A percentile compares a stretch with the other conserved stretches of the same genome.
Conservation (phyloP, 2,797 vertebrate genomes). For the Chrosomus eos region DNA sequence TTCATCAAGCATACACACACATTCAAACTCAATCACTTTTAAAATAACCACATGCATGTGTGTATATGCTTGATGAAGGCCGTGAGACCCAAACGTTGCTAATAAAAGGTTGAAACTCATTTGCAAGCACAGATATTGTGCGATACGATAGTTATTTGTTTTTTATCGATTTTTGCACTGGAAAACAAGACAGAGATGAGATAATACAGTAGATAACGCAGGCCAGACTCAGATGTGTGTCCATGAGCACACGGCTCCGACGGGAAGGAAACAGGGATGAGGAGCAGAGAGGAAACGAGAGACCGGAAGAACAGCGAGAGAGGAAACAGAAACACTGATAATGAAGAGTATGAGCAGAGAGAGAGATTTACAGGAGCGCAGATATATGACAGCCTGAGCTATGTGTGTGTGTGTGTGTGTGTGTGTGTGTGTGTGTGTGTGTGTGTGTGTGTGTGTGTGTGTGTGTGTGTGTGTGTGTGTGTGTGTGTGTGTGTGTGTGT, state of each 20-base stretch:
- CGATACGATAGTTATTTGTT: no score
- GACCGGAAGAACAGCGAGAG: neutral
- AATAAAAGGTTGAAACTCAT: no score
- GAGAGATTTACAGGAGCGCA: neutral
- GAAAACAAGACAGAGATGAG: neutral
- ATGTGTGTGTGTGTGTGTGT: constrained; percentile 24
- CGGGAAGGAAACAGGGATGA: constrained; percentile 33
- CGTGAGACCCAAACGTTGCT: no score
- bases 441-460: constrained; percentile 24
- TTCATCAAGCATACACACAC: no score
- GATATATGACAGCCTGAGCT: neutral
- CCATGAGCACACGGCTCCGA: constrained; percentile 21
- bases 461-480: constrained; percentile 21
- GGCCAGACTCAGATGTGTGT: neutral
- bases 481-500: constrained; percentile 18
- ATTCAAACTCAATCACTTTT: no score
- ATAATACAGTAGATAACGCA: neutral
- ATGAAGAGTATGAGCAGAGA: neutral
- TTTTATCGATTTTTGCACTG: neutral
- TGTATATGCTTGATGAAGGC: no score
- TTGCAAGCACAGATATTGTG: no score
- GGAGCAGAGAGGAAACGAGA: neutral
- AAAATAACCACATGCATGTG: no score
- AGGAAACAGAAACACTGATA: neutral
- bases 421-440: constrained; percentile 12